Evolutionary conservation across 2,113 vertebrate species (phyloP), one percentile per base, ranked within the genome.

Genomic region (Saguinus imperator): DNA sequence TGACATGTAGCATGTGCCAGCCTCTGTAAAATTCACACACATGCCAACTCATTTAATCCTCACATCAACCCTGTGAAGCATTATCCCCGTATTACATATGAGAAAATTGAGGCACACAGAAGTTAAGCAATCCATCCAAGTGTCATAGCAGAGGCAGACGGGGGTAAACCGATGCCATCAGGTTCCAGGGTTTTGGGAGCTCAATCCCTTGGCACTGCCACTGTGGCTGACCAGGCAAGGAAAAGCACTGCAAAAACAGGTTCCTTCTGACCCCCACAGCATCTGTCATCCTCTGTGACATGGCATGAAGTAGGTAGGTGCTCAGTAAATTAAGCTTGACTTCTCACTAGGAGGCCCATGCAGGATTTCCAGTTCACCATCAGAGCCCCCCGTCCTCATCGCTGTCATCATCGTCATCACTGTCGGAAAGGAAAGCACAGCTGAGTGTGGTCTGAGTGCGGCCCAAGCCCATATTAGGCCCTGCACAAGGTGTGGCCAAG

Each of bases 401-500:
- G 77, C 66, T 23, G 52, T 55, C n/a, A n/a, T 43, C 85, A 35
- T 40, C 1, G 3, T 76, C 73, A 79, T 88, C 75, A 21, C 6
- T 32, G 4, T 87, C 9, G 16, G 94, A 88, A 94, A 91, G 93
- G 87, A 50, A 92, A 93, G 87, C 50, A 29, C 11, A 55, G 66
- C 87, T 72, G 80, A 94, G 93, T 84, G 76, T 55, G 91, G 84
- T 76, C 96, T 87, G 79, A 93, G 92, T 7, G 55, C 14, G 55
- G 85, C 93, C 87, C 43, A 5, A 83, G 94, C 68, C 96, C 43
- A 18, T 73, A n/a, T 43, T 77, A 80, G 79, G 94, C 94, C 75
- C 68, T 37, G 48, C 93, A 61, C 70, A 94, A 95, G 96, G 79
- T 97, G 96, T 95, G 97, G 97, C 96, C 87, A 3, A 9, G 37